Conservation (phyloP, 2,888 invertebrate species). For the Nemotelus pantherinus region DNA sequence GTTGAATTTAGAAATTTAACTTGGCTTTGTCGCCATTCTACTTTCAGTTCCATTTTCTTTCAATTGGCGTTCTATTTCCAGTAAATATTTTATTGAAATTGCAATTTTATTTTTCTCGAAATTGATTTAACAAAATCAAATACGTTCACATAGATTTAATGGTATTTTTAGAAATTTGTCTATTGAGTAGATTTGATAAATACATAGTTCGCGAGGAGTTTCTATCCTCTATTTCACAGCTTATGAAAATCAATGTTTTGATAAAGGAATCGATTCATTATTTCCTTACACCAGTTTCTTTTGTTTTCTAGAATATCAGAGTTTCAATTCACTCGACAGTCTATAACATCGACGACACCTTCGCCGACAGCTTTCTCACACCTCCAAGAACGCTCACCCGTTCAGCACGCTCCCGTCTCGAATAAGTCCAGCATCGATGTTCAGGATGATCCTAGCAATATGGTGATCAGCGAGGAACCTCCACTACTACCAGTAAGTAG, state of each 20-base stretch:
- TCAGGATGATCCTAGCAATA: constrained; percentile 40
- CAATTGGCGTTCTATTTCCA: no score
- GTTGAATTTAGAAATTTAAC: neutral
- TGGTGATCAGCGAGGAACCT: constrained; percentile 33
- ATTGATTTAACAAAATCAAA: no score
- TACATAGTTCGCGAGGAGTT: no score
- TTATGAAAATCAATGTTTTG: neutral
- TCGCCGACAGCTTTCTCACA: constrained; percentile 54
- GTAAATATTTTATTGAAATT: no score
- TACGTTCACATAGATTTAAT: no score
- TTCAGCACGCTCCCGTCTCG: neutral
- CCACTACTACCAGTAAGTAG: neutral
- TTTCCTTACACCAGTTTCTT: no score
- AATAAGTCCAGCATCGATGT: constrained; percentile 42
- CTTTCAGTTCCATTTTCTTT: no score
- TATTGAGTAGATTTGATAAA: no score
- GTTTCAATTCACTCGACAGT: constrained; percentile 54
- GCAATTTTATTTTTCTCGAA: no score
- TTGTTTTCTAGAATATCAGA: constrained; percentile 54
- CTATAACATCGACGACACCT: constrained; percentile 54
- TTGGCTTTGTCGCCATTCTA: no score
- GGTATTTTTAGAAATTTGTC: no score
- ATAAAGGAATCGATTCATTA: neutral
- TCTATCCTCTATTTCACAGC: neutral
- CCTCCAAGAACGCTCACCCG: constrained; percentile 21